phyloP scores from a whole-genome alignment of 2,113 vertebrate genomes.

The Vimba vimba region DNA sequence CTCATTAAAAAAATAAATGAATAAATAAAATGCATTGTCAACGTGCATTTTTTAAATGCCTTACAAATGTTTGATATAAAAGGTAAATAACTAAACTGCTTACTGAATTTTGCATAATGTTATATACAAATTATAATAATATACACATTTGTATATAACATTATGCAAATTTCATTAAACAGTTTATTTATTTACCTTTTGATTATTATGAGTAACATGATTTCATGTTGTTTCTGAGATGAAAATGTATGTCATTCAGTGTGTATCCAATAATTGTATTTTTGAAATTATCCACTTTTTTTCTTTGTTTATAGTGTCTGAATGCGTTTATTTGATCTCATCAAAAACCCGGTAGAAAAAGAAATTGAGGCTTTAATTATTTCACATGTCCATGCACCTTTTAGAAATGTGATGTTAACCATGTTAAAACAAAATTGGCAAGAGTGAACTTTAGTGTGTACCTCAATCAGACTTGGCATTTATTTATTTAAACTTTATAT shows the following conservation, averaged over 20 bases:
- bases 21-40: conserved; percentile 15
- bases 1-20: conserved; percentile 18
- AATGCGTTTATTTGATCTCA: neutral
- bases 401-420: no score
- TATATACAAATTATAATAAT: neutral
- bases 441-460: no score
- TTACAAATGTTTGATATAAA: neutral
- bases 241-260: neutral
- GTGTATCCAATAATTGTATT: neutral
- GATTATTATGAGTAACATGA: no score
- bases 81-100: neutral
- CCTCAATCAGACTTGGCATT: no score
- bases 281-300: neutral
- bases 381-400: neutral
- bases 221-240: neutral
- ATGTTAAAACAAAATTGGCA: no score
- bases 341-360: neutral
- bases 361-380: neutral
- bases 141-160: neutral
- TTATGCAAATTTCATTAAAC: neutral
- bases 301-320: neutral
- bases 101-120: neutral
- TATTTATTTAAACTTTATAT: no score
- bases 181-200: neutral
- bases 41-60: neutral